These are phyloP conservation scores for Dermatemys mawii DNA, from an alignment of 2,113 vertebrate genomes.

Conservation along the genomic window DNA sequence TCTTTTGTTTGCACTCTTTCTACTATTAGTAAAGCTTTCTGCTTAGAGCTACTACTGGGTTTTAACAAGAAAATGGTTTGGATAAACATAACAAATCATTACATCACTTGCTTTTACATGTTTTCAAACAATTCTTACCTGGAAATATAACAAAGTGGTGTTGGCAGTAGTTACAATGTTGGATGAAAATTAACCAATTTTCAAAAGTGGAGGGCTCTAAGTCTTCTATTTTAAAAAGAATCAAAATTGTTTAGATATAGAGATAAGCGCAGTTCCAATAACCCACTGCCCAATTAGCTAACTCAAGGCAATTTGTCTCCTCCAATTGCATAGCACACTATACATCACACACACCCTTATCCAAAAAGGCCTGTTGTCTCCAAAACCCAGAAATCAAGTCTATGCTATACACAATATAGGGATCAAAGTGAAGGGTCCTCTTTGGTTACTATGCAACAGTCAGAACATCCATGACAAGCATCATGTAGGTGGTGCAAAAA, in stretches of 20 bases:
- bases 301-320: background rate
- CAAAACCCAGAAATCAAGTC: constrained; percentile 22
- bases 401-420: background rate
- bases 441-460: constrained; percentile 37
- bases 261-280: background rate
- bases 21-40: background rate
- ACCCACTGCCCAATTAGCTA: background rate
- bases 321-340: background rate
- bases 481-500: constrained; percentile 11
- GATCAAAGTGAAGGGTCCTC: background rate
- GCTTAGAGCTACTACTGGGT: background rate
- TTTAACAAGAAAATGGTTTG: background rate
- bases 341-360: background rate
- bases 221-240: background rate
- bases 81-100: background rate
- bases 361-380: background rate
- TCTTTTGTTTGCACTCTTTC: background rate
- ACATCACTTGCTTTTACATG: background rate
- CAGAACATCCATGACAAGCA: constrained; percentile 15
- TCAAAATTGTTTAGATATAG: background rate
- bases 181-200: background rate
- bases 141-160: background rate
- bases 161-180: background rate
- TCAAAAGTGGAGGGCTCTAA: background rate
- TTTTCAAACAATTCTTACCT: background rate